Conservation (phyloP, 2,797 vertebrate genomes). For the Ctenopoma multispine region DNA sequence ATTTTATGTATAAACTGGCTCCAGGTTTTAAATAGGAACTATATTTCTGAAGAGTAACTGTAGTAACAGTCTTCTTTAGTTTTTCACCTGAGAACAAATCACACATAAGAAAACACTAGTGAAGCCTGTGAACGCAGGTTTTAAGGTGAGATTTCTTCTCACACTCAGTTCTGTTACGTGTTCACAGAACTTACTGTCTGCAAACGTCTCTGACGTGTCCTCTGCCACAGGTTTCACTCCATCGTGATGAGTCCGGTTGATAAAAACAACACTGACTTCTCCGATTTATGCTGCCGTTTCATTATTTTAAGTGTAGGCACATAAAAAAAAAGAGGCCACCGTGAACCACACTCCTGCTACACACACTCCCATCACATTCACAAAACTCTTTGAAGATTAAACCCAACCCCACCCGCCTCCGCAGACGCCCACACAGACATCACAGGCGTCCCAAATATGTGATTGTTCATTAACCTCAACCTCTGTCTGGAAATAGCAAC, state of each 20-base stretch:
- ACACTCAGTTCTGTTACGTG: too few species aligned
- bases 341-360: slow-evolving; percentile 25
- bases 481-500: slow-evolving; percentile 69
- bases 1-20: too few species aligned
- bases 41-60: too few species aligned
- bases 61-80: too few species aligned
- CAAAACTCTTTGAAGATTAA: slow-evolving; percentile 40
- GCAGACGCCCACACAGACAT: slow-evolving; percentile 28
- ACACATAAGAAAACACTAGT: too few species aligned
- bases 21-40: too few species aligned
- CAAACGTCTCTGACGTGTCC: too few species aligned
- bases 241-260: neutral
- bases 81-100: too few species aligned
- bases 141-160: too few species aligned
- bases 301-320: slow-evolving; percentile 21
- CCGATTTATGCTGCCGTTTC: slow-evolving; percentile 16
- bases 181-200: too few species aligned
- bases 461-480: slow-evolving; percentile 81
- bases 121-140: too few species aligned
- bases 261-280: neutral
- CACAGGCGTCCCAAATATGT: slow-evolving; percentile 64
- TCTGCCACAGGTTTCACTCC: too few species aligned
- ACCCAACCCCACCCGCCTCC: neutral
- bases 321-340: slow-evolving; percentile 19
- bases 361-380: slow-evolving; percentile 24